A percentile compares a stretch with the other conserved stretches of the same genome.
phyloP scores from a whole-genome alignment of 2,888 invertebrate genomes.

The Auanema freiburgensis region DNA sequence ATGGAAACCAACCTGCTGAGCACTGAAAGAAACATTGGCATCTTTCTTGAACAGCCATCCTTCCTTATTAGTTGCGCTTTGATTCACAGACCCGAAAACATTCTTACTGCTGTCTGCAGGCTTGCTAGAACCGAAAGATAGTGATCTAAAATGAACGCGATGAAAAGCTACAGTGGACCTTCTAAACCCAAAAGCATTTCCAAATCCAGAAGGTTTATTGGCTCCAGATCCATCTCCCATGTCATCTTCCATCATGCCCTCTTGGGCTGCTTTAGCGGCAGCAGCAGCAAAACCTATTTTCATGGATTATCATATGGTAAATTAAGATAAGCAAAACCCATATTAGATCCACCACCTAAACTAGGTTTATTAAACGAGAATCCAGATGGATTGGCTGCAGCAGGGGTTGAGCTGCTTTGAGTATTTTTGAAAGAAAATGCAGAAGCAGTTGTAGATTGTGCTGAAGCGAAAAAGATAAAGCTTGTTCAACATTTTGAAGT shows the following conservation, averaged over 20 bases:
- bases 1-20: background rate
- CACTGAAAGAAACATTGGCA: background rate
- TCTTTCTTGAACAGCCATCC: background rate
- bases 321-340: background rate
- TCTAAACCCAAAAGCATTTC: background rate
- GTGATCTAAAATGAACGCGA: background rate
- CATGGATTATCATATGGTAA: background rate
- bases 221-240: conserved; percentile 5
- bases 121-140: background rate
- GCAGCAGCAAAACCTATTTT: conserved; percentile 9
- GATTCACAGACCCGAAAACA: too few relatives aligned
- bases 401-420: too few relatives aligned
- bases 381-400: too few relatives aligned
- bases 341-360: background rate
- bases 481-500: too few relatives aligned
- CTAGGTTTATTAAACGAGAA: background rate
- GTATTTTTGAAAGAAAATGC: too few relatives aligned
- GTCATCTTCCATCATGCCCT: conserved; percentile 18
- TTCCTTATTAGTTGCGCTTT: too few relatives aligned
- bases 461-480: too few relatives aligned
- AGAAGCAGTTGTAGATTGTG: too few relatives aligned
- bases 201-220: background rate
- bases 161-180: background rate
- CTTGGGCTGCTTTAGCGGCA: conserved; percentile 15
- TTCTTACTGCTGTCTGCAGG: background rate